Evolutionary conservation across 1,140 invertebrate genomes (phyloP).

Genomic region (Scaptomyza montana): DNA sequence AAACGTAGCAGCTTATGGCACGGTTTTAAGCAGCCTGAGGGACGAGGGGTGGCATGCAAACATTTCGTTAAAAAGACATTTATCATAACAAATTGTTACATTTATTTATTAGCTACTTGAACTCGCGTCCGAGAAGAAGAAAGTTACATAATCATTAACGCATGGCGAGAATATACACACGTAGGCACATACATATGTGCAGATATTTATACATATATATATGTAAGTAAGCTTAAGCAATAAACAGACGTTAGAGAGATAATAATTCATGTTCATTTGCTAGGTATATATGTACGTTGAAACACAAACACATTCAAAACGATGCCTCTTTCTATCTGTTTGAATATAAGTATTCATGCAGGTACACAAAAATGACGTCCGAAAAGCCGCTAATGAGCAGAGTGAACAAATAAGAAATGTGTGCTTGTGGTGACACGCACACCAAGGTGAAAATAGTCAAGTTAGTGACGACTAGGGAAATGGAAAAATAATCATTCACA

Average conservation of each 20-base stretch:
- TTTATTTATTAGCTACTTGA: background rate
- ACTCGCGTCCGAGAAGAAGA: background rate
- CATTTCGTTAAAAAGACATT: slow-evolving; percentile 3
- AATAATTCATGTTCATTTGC: slow-evolving; percentile 13
- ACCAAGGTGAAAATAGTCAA: slow-evolving; percentile 27
- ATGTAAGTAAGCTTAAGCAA: slow-evolving; percentile 20
- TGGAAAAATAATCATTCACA: slow-evolving; percentile 47
- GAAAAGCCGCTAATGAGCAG: slow-evolving; percentile 71
- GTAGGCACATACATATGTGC: slow-evolving; percentile 1
- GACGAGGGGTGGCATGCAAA: background rate
- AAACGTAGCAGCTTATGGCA: background rate
- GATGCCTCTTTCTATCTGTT: background rate
- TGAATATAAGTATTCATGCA: background rate
- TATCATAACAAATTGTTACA: slow-evolving; percentile 5
- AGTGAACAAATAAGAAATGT: slow-evolving; percentile 35
- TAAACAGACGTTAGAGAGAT: slow-evolving; percentile 39
- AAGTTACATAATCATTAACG: slow-evolving; percentile 15
- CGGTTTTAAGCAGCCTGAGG: background rate
- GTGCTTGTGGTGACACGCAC: slow-evolving; percentile 31
- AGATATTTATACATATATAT: slow-evolving; percentile 2
- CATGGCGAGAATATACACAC: slow-evolving; percentile 3
- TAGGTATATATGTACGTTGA: slow-evolving; percentile 8
- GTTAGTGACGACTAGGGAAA: slow-evolving; percentile 18
- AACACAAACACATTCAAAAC: slow-evolving; percentile 5
- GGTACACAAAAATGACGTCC: slow-evolving; percentile 49